Evolutionary conservation across 1,140 invertebrate genomes (phyloP).

Genomic region (Hormaphis cornu): DNA sequence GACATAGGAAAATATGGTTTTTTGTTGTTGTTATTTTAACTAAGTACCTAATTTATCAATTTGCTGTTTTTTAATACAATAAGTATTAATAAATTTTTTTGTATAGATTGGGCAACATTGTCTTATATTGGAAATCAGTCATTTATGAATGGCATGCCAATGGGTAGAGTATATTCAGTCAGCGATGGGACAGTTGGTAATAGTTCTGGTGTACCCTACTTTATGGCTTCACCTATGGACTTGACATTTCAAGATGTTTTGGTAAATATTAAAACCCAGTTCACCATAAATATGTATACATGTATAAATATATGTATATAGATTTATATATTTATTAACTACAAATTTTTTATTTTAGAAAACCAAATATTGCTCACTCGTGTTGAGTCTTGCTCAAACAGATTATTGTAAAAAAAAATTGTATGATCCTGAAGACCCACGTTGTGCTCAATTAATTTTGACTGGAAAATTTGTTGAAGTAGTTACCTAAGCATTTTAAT

Average conservation of each 20-base stretch:
- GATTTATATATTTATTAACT: neutral
- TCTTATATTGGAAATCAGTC: constrained; percentile 35
- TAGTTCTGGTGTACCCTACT: constrained; percentile 64
- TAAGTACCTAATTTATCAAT: neutral
- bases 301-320: neutral
- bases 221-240: constrained; percentile 67
- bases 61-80: no score
- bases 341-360: constrained; percentile 2
- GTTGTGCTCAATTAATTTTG: constrained; percentile 64
- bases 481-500: no score
- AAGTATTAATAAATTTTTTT: neutral
- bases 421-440: constrained; percentile 69
- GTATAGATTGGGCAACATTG: constrained; percentile 34
- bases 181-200: constrained; percentile 58
- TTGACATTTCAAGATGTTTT: constrained; percentile 59
- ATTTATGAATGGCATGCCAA: constrained; percentile 57
- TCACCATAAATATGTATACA: no score
- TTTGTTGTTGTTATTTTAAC: neutral
- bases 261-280: constrained; percentile 49
- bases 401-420: constrained; percentile 48
- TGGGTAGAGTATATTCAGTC: constrained; percentile 62
- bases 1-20: no score
- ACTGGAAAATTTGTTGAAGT: constrained; percentile 60
- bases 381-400: constrained; percentile 33
- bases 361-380: constrained; percentile 33